phyloP scores from a whole-genome alignment of 23 tunicate species.

The Halocynthia roretzi region DNA sequence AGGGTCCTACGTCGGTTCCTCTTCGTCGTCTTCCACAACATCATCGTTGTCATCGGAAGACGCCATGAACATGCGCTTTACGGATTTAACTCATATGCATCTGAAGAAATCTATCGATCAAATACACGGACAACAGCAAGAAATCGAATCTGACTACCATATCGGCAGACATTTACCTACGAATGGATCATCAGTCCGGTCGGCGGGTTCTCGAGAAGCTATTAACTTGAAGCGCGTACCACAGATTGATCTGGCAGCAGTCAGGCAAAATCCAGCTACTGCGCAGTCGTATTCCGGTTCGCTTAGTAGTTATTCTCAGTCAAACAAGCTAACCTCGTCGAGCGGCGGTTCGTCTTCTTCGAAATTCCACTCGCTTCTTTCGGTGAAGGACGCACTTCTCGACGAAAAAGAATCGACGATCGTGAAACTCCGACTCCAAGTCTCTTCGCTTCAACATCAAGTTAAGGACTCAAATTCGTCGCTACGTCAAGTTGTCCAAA shows the following conservation, averaged over 20 bases:
- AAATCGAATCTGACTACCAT: background rate
- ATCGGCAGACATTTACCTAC: slow-evolving; percentile 1
- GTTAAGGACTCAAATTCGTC: slow-evolving; percentile 51
- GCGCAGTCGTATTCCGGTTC: background rate
- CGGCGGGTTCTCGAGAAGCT: slow-evolving; percentile 15
- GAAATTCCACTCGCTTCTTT: slow-evolving; percentile 51
- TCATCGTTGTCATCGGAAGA: slow-evolving; percentile 24
- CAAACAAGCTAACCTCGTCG: background rate
- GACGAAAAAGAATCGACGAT: slow-evolving; percentile 83
- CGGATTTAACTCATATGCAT: slow-evolving; percentile 75
- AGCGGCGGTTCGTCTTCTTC: background rate
- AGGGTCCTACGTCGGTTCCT: background rate
- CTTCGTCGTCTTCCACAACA: slow-evolving; percentile 17
- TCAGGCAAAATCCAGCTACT: background rate
- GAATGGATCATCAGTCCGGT: background rate
- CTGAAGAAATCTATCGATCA: slow-evolving; percentile 61
- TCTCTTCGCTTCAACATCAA: slow-evolving; percentile 64
- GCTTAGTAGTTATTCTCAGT: background rate
- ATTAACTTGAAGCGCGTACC: background rate
- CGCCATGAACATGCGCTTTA: slow-evolving; percentile 60
- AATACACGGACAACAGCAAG: slow-evolving; percentile 38
- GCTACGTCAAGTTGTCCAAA: slow-evolving; percentile 37
- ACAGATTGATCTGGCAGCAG: background rate
- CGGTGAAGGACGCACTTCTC: slow-evolving; percentile 67
- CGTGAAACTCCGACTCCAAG: slow-evolving; percentile 47